Evolutionary conservation across 2,797 vertebrate genomes (phyloP), one percentile per base, ranked within the genome.

Genomic region (Vireo griseus): DNA sequence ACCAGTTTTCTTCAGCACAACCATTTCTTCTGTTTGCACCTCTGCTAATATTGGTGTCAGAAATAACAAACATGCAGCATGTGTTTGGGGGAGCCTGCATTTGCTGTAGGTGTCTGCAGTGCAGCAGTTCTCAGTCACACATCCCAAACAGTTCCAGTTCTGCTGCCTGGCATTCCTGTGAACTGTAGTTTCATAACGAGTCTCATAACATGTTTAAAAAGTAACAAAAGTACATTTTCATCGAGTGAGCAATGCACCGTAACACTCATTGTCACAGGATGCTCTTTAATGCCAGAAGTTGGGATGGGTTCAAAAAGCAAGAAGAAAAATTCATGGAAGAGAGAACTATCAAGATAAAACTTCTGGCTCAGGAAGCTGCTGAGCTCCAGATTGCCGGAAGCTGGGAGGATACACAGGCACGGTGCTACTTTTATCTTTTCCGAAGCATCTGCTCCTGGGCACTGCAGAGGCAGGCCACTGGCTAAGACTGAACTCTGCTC

Each of bases 311-410:
- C 92, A 96, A 95, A 96, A 91, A 86, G 75, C 91, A 91, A 79
- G 19, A 37, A 87, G 81, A 79, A 96, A 94, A 96, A 95, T 92
- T 72, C 45, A 20, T 88, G 96, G 94, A 95, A 96, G 91, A 92
- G 58, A 84, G 86, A 85, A 50, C 26, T 44, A 55, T 44, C 42
- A 44, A 94, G 96, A 96, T 94, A 91, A 96, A 93, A 29, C 65
- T 79, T 71, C 57, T 91, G 91, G 44, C 85, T 92, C 68, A 82
- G 94, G 89, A 94, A 94, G 85, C 72, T 48, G 68, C 89, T 11
- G 75, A 95, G 87, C 89, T 85, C 13, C 87, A 68, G 91, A 51
- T 26, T 63, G 75, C 52, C 8, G 78, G 94, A 85, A 89, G 52
- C 89, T 6, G 61, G 55, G 87, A 94, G 91, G 87, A 96, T 80